A percentile compares a stretch with the other conserved stretches of the same genome.
phyloP scores from a whole-genome alignment of 1,140 invertebrate genomes.

The Papilio aristodemus region DNA sequence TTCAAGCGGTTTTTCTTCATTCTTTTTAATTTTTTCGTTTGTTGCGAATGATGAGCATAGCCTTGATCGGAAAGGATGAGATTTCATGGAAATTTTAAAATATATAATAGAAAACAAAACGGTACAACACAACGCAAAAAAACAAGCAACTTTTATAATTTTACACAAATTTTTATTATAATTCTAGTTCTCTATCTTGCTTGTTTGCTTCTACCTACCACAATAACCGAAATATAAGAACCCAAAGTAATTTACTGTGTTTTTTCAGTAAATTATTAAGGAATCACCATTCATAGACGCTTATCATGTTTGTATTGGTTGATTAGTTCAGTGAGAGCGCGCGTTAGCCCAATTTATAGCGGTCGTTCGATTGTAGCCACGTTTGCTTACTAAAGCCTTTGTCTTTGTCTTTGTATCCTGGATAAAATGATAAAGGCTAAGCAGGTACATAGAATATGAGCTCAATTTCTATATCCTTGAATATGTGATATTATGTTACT shows the following conservation, averaged over 20 bases:
- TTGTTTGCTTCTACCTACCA: too few relatives aligned
- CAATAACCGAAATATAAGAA: too few relatives aligned
- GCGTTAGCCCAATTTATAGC: background rate
- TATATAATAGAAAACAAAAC: too few relatives aligned
- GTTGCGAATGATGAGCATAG: background rate
- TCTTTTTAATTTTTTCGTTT: background rate
- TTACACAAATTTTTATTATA: too few relatives aligned
- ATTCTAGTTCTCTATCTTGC: too few relatives aligned
- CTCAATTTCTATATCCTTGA: background rate
- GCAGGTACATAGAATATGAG: background rate
- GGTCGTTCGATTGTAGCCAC: background rate
- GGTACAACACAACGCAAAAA: too few relatives aligned
- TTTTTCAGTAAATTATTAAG: too few relatives aligned
- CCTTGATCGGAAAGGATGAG: background rate
- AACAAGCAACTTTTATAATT: too few relatives aligned
- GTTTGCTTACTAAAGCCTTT: slow-evolving; percentile 5
- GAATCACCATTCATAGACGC: background rate
- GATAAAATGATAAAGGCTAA: background rate
- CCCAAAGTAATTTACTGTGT: too few relatives aligned
- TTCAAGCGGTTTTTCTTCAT: background rate
- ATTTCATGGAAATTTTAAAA: too few relatives aligned
- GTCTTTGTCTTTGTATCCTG: slow-evolving; percentile 8
- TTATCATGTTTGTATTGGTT: slow-evolving; percentile 3
- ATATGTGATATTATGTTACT: background rate
- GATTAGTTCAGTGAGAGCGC: background rate